phyloP scores from a whole-genome alignment of 2,113 vertebrate species.

The Odocoileus hemionus region DNA sequence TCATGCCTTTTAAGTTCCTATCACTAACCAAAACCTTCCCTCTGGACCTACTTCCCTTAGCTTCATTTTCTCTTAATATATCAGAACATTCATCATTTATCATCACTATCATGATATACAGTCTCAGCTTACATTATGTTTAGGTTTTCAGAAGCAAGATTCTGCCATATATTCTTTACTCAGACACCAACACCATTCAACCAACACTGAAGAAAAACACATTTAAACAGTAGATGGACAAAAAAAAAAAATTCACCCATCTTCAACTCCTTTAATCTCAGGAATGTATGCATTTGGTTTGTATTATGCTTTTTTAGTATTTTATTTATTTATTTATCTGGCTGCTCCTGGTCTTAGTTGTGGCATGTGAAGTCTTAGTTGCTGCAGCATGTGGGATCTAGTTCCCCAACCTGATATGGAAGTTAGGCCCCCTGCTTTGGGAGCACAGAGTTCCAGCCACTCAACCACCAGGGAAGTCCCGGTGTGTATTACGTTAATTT shows the following conservation, averaged over 20 bases:
- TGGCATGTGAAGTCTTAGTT: not conserved
- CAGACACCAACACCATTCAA: not conserved
- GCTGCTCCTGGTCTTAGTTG: not conserved
- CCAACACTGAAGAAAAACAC: not conserved
- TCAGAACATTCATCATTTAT: not conserved
- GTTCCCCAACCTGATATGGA: not conserved
- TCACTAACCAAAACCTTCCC: slow-evolving; percentile 6
- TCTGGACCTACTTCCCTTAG: not conserved
- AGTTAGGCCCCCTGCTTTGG: not conserved
- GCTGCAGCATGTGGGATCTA: not conserved
- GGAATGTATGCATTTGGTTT: not conserved
- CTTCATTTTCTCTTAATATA: slow-evolving; percentile 29
- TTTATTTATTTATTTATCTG: not conserved
- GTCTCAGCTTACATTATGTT: not conserved
- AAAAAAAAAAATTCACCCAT: not conserved
- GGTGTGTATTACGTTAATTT: not conserved
- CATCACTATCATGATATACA: not conserved
- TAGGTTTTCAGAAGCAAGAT: slow-evolving; percentile 30
- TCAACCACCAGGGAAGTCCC: not conserved
- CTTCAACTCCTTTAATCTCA: not conserved
- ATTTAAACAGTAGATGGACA: not conserved
- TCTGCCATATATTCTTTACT: not conserved
- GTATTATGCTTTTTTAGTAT: not conserved
- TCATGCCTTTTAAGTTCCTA: not conserved
- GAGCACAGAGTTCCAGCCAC: not conserved